These are phyloP conservation scores for Rhopalosiphum maidis DNA, from an alignment of 1,140 invertebrate genomes.

Conservation along the genomic window DNA sequence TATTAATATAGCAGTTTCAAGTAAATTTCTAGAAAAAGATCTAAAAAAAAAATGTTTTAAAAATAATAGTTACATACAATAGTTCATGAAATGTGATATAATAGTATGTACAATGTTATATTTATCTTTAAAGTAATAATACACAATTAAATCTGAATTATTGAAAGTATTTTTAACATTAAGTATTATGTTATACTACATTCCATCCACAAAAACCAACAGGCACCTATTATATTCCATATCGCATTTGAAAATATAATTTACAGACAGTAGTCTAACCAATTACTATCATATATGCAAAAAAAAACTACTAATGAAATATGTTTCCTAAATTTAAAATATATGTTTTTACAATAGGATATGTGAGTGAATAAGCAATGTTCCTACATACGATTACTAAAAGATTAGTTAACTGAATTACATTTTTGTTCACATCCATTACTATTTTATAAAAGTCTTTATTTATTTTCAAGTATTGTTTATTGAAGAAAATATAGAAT, in stretches of 20 bases:
- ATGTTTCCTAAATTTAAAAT: neutral
- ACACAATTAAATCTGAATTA: neutral
- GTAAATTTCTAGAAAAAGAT: neutral
- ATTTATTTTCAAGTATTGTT: neutral
- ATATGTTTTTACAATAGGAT: neutral
- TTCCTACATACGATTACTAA: neutral
- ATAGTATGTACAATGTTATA: neutral
- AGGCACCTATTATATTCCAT: neutral
- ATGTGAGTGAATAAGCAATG: neutral
- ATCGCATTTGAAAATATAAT: neutral
- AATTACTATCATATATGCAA: neutral
- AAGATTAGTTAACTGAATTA: neutral
- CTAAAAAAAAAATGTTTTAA: neutral
- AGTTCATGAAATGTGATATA: neutral
- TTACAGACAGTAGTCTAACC: neutral
- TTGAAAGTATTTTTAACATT: neutral
- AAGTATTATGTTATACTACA: neutral
- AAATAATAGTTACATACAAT: neutral
- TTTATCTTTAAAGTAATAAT: constrained; percentile 10
- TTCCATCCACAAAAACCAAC: neutral
- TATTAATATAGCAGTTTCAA: neutral
- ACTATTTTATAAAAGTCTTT: neutral
- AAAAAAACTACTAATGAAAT: neutral
- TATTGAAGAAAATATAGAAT: neutral
- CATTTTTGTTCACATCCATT: neutral